Evolutionary conservation across 2,797 vertebrate species (phyloP).

Genomic region (Acrossocheilus fasciatus): DNA sequence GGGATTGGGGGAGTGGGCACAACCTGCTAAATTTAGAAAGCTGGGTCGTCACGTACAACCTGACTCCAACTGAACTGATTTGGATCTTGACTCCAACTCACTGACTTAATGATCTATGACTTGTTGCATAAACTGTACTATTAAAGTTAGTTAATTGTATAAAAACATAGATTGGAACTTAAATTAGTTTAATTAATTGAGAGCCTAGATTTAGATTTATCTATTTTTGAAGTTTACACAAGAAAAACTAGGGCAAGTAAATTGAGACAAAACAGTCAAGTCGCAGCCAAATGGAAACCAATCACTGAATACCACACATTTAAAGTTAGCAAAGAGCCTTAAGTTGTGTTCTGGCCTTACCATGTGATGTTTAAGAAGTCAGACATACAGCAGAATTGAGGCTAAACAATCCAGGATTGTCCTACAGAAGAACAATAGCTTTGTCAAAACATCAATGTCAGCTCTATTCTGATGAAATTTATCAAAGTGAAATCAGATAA

Average conservation of each 20-base stretch:
- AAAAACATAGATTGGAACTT: not conserved
- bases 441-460: conserved; percentile 6
- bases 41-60: not conserved
- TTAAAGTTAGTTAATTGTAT: not conserved
- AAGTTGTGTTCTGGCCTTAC: not conserved
- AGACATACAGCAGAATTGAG: not conserved
- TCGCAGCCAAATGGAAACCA: not conserved
- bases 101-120: not conserved
- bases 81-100: not conserved
- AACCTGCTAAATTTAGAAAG: conserved; percentile 11
- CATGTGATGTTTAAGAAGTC: not conserved
- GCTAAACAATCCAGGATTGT: not conserved
- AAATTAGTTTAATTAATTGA: not conserved
- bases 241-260: not conserved
- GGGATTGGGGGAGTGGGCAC: not conserved
- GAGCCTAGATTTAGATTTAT: not conserved
- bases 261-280: not conserved
- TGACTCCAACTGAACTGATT: not conserved
- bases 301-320: not conserved
- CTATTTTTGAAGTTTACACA: not conserved
- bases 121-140: not conserved
- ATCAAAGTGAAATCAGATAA: conserved; percentile 36
- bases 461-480: conserved; percentile 1
- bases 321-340: not conserved
- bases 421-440: not conserved